Evolutionary conservation across 2,888 invertebrate species (phyloP).

Genomic region (Scotopteryx bipunctaria): DNA sequence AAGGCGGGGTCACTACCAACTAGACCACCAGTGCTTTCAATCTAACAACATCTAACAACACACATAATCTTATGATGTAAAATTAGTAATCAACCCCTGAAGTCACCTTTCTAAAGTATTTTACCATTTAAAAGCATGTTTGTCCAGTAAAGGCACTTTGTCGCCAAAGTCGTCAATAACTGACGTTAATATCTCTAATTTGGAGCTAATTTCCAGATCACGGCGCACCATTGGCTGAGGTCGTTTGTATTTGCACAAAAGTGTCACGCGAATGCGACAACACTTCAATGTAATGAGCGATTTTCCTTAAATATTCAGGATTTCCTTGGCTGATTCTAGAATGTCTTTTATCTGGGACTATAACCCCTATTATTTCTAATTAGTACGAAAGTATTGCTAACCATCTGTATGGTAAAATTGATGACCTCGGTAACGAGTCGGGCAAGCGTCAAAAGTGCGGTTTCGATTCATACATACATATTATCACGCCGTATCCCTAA

Average conservation of each 20-base stretch:
- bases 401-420: too few species aligned
- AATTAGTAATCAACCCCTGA: background rate
- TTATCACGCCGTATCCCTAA: too few species aligned
- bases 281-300: constrained; percentile 24
- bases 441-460: too few species aligned
- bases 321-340: constrained; percentile 25
- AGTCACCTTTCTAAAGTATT: background rate
- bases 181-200: constrained; percentile 61
- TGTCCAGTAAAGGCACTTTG: constrained; percentile 2
- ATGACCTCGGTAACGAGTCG: too few species aligned
- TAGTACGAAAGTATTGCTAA: too few species aligned
- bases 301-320: constrained; percentile 34
- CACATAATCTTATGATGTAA: too few species aligned
- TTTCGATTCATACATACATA: too few species aligned
- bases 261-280: constrained; percentile 44
- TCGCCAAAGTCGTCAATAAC: constrained; percentile 20
- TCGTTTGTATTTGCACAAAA: constrained; percentile 48
- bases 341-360: too few species aligned
- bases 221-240: constrained; percentile 49
- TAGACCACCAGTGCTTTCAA: too few species aligned
- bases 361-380: too few species aligned
- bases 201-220: constrained; percentile 65
- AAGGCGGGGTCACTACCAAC: too few species aligned
- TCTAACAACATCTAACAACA: too few species aligned
- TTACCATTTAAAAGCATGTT: background rate